A percentile compares a stretch with the other conserved stretches of the same genome.
phyloP scores from a whole-genome alignment of 1,140 invertebrate genomes.

The Zaprionus lachaisei region DNA sequence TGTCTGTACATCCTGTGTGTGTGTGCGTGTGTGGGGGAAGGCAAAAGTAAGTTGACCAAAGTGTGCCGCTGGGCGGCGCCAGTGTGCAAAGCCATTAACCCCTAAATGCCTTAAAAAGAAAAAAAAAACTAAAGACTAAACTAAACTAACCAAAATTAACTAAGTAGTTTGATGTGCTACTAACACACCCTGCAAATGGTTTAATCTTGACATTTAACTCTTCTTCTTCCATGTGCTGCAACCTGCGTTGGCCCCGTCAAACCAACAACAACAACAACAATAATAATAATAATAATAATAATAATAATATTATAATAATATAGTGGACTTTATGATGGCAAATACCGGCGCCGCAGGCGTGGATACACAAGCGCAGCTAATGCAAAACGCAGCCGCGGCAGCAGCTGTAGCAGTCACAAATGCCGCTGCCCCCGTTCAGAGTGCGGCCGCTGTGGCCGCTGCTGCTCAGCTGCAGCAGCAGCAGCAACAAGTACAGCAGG shows the following conservation, averaged over 20 bases:
- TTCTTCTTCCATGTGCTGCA: conserved; percentile 64
- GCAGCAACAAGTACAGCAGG: conserved; percentile 83
- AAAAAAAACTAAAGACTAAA: background rate
- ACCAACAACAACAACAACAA: conserved; percentile 35
- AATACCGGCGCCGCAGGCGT: conserved; percentile 86
- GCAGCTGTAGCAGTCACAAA: conserved; percentile 86
- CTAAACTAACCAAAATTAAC: conserved; percentile 3
- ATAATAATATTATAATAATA: background rate
- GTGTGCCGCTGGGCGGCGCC: conserved; percentile 60
- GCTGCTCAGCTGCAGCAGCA: conserved; percentile 89
- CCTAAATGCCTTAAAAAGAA: conserved; percentile 4
- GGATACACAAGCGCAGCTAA: conserved; percentile 86
- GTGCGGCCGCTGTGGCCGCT: conserved; percentile 73
- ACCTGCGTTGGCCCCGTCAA: conserved; percentile 59
- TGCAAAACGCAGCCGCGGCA: conserved; percentile 87
- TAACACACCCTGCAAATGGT: conserved; percentile 74
- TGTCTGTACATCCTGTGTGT: conserved; percentile 11
- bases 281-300: background rate
- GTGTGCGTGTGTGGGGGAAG: conserved; percentile 2
- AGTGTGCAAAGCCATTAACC: conserved; percentile 46
- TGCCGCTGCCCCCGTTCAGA: conserved; percentile 89
- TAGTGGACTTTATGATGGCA: conserved; percentile 84
- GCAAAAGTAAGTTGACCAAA: conserved; percentile 37
- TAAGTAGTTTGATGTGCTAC: conserved; percentile 23
- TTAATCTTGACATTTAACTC: conserved; percentile 79